Percentiles rank a stretch among this genome's conserved stretches.
Evolutionary conservation across 2,113 vertebrate genomes (phyloP).

Genomic region (Crotalus horridus): DNA sequence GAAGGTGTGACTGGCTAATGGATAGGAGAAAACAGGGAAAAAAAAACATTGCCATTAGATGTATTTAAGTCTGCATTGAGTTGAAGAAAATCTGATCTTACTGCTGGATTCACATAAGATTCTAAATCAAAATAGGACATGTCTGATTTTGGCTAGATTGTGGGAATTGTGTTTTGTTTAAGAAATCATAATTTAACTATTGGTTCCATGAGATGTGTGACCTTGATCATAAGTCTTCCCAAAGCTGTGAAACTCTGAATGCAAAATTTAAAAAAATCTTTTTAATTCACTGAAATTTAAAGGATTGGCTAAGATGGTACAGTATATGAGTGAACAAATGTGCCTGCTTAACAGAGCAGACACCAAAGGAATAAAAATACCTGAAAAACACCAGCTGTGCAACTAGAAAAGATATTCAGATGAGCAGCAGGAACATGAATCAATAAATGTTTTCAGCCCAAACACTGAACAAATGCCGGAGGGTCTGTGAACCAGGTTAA

Average conservation of each 20-base stretch:
- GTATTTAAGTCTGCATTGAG: not conserved
- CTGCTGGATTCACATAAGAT: not conserved
- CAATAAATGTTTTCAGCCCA: conserved; percentile 41
- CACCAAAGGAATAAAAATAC: not conserved
- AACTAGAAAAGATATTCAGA: not conserved
- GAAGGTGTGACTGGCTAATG: conserved; percentile 82
- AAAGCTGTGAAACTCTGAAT: not conserved
- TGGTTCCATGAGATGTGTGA: not conserved
- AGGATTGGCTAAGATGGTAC: not conserved
- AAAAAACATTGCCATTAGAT: not conserved
- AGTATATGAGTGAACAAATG: not conserved
- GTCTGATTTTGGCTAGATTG: not conserved
- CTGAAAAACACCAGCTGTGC: not conserved
- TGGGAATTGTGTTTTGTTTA: not conserved
- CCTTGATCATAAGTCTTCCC: not conserved
- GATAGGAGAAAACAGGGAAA: conserved; percentile 3
- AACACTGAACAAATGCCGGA: not conserved
- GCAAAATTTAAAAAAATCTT: not conserved
- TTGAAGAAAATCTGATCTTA: not conserved
- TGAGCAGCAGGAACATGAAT: conserved; percentile 30
- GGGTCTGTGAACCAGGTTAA: not conserved
- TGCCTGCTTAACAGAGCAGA: conserved; percentile 2
- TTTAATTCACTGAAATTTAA: not conserved
- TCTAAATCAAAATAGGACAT: not conserved
- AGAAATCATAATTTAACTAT: not conserved